Percentiles rank a stretch among this genome's conserved stretches.
Conservation (phyloP, 2,888 invertebrate species). For the Cantharis lateralis region DNA sequence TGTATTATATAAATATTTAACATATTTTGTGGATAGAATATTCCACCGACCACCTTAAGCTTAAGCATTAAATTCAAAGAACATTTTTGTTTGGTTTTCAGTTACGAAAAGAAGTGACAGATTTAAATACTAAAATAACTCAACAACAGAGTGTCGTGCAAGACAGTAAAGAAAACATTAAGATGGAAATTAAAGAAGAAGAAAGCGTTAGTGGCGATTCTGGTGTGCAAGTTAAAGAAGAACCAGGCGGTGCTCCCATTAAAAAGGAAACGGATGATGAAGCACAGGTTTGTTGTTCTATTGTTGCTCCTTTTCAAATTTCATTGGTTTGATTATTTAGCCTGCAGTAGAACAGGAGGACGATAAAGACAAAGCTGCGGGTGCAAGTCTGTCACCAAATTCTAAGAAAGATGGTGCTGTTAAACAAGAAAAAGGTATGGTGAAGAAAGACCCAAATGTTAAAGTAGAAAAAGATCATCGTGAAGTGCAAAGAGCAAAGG, state of each 20-base stretch:
- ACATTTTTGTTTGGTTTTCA: constrained; percentile 37
- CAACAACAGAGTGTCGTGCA: constrained; percentile 60
- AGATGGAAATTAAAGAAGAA: constrained; percentile 55
- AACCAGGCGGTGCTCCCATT: constrained; percentile 41
- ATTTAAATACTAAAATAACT: constrained; percentile 63
- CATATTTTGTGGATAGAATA: no score
- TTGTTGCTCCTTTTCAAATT: neutral
- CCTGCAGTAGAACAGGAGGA: constrained; percentile 54
- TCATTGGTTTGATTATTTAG: neutral
- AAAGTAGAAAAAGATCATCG: constrained; percentile 67
- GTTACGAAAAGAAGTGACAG: constrained; percentile 71
- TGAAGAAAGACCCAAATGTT: constrained; percentile 67
- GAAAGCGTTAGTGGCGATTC: constrained; percentile 49
- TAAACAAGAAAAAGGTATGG: constrained; percentile 58
- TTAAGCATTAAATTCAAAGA: no score
- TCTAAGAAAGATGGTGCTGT: constrained; percentile 63
- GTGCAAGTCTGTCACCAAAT: constrained; percentile 53
- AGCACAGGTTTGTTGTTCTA: constrained; percentile 43
- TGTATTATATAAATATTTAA: no score
- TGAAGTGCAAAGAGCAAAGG: constrained; percentile 66
- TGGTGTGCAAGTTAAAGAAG: constrained; percentile 53
- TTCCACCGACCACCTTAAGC: no score
- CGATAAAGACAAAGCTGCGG: constrained; percentile 54
- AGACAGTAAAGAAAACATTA: constrained; percentile 62
- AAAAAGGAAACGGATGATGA: constrained; percentile 58